phyloP scores from a whole-genome alignment of 2,113 vertebrate genomes.

The Halichoeres trimaculatus region DNA sequence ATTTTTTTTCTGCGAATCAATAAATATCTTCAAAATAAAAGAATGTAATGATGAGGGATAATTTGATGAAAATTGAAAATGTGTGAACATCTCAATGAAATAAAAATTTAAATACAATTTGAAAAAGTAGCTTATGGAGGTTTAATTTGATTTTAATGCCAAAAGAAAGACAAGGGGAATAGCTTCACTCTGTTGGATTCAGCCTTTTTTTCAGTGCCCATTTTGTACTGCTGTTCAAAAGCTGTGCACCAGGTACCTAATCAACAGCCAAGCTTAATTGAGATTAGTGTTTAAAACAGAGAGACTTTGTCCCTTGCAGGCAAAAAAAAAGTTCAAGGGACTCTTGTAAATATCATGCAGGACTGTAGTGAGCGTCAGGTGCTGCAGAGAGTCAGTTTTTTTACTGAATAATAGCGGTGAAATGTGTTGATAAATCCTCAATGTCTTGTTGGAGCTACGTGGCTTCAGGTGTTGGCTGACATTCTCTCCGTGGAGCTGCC shows the following conservation, averaged over 20 bases:
- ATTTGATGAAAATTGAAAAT: background rate
- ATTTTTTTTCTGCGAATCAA: background rate
- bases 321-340: slow-evolving; percentile 58
- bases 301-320: slow-evolving; percentile 50
- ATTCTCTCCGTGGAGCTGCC: slow-evolving; percentile 75
- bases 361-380: slow-evolving; percentile 63
- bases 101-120: slow-evolving; percentile 1
- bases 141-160: slow-evolving; percentile 14
- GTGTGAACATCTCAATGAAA: background rate
- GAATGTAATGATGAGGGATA: slow-evolving; percentile 5
- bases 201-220: slow-evolving; percentile 14
- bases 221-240: slow-evolving; percentile 42
- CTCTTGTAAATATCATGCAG: slow-evolving; percentile 71
- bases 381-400: slow-evolving; percentile 53
- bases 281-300: slow-evolving; percentile 51
- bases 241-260: slow-evolving; percentile 32
- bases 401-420: slow-evolving; percentile 72
- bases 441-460: slow-evolving; percentile 69
- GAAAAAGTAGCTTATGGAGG: slow-evolving; percentile 3
- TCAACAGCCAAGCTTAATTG: slow-evolving; percentile 66
- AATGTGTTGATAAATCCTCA: slow-evolving; percentile 74
- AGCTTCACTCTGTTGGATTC: slow-evolving; percentile 18
- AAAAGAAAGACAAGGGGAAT: slow-evolving; percentile 13
- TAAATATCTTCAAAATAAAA: background rate
- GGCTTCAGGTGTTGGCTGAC: slow-evolving; percentile 78